Evolutionary conservation across 2,113 vertebrate species (phyloP).

Genomic region (Mandrillus leucophaeus): DNA sequence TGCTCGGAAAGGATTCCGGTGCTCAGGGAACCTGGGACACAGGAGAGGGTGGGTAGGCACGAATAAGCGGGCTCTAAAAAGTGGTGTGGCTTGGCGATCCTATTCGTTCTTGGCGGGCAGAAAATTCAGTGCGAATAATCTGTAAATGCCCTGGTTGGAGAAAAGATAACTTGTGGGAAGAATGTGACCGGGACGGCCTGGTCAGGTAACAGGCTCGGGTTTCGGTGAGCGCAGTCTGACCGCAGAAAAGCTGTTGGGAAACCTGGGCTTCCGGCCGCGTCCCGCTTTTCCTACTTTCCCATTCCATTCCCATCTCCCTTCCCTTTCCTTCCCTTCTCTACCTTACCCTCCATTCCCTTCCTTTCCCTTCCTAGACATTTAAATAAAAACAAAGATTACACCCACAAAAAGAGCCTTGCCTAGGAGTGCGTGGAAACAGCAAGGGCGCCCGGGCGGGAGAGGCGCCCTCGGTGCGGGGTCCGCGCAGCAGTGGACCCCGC

Average conservation of each 20-base stretch:
- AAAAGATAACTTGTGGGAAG: background rate
- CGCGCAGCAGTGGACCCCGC: background rate
- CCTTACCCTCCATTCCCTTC: no score
- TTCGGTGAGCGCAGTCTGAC: background rate
- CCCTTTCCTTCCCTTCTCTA: background rate
- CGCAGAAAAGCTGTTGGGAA: background rate
- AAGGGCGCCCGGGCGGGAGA: accelerated
- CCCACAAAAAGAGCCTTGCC: background rate
- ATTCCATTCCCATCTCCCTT: background rate
- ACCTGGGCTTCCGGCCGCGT: background rate
- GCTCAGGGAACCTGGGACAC: background rate
- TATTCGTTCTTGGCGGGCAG: background rate
- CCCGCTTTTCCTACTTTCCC: background rate
- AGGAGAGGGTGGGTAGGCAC: background rate
- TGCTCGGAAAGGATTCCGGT: background rate
- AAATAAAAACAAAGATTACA: background rate
- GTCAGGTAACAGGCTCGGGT: background rate
- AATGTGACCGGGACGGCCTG: background rate
- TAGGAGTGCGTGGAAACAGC: background rate
- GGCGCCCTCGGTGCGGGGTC: background rate
- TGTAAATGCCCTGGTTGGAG: background rate
- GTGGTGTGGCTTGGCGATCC: background rate
- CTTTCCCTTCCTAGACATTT: background rate
- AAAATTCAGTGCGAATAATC: background rate
- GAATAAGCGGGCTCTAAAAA: background rate